Evolutionary conservation across 2,797 vertebrate genomes (phyloP), one percentile per base, ranked within the genome.

Genomic region (Diceros bicornis): DNA sequence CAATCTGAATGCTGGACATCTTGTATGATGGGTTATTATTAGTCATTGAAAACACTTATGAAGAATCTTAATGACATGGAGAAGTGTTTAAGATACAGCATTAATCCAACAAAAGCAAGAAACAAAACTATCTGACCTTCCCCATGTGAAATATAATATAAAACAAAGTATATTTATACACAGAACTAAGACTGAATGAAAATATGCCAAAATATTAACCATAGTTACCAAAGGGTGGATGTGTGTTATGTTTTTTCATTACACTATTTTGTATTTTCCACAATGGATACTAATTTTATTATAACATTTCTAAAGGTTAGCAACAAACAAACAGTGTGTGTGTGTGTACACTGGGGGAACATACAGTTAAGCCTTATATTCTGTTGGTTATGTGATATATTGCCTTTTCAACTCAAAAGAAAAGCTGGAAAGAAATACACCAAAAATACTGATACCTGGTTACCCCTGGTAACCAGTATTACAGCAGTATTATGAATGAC

Each of bases 161-260:
- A 94, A 79, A 79, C 6, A 82, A 93, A 61, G 62, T 61, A 41
- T 84, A 66, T 61, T 86, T 91, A 82, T 52, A 75, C 21, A 72
- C 1, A 88, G 61, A 89, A 92, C 34, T 66, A 79, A 90, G 12
- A 88, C 29, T 79, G 10, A 75, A 68, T 75, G 23, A 47, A 89
- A 96, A 94, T 77, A 94, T n/a, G 83, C 14, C 61, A 96, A 92
- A 96, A 97, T 64, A 94, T 72, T 94, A 96, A 64, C 9, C 4
- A 1, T 47, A 95, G 55, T 75, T 81, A 89, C 72, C 74, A 95
- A 83, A 96, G 14, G 27, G 27, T 91, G 14, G 69, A 29, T 68
- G 2, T 47, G 2, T 66, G 29, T 62, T 55, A 23, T 27, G 74
- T 92, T 83, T 69, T 87, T 77, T 93, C 52, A 83, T 79, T 75